phyloP scores from a whole-genome alignment of 2,888 invertebrate genomes.

The Phyllotreta cruciferae region DNA sequence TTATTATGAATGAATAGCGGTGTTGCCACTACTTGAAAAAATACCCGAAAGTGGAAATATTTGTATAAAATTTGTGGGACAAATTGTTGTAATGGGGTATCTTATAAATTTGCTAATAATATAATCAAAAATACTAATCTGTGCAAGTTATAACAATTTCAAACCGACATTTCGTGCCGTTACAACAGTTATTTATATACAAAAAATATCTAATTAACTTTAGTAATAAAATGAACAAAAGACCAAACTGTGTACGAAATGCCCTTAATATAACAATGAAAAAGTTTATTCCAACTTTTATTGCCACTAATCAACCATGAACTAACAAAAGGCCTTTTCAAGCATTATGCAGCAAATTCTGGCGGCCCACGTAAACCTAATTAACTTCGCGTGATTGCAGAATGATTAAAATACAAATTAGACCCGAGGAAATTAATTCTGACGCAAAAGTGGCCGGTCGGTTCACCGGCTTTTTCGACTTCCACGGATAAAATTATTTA shows the following conservation, averaged over 20 bases:
- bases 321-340: constrained; percentile 39
- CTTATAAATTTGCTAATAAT: no score
- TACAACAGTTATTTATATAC: not conserved
- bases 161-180: no score
- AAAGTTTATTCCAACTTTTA: constrained; percentile 29
- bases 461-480: constrained; percentile 6
- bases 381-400: constrained; percentile 59
- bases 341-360: constrained; percentile 47
- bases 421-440: constrained; percentile 57
- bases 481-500: not conserved
- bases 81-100: no score
- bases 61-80: no score
- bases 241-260: constrained; percentile 1
- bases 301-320: constrained; percentile 38
- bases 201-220: constrained; percentile 14
- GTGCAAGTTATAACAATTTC: no score
- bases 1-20: no score
- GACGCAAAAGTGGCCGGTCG: constrained; percentile 42
- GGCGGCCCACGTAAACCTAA: constrained; percentile 57
- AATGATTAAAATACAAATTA: constrained; percentile 62
- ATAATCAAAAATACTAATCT: no score
- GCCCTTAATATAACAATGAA: constrained; percentile 25
- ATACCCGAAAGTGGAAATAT: no score
- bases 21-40: no score
- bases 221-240: constrained; percentile 13